Base-by-base conservation (phyloP, 2,888 invertebrate species). In the Megastigmus dorsalis region DNA sequence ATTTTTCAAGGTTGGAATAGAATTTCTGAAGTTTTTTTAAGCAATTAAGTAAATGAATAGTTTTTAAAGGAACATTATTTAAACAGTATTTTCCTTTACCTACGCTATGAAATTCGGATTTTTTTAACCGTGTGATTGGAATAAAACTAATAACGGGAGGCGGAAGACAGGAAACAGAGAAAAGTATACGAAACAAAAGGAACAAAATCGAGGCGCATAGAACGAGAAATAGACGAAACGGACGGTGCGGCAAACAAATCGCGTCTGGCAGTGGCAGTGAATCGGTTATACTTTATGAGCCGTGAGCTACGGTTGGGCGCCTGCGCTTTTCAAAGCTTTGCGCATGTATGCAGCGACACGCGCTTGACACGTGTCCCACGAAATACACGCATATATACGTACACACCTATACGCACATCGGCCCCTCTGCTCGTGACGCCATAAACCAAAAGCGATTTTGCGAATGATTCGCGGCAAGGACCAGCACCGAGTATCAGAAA, bases 281-380 rank as follows among this genome's bases (percentile, higher is more conserved):
- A 68, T 62, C 68, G 63, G 28, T 59, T 65, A 57, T 67, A 67
- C 67, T 73, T 74, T 74, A 63, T 28, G 68, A 55, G 33, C 33
- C 70, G 43, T 43, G n/a, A n/a, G n/a, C n/a, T n/a, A n/a, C n/a
- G n/a, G n/a, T n/a, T n/a, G n/a, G n/a, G 23, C 15, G 55, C 15
- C 67, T 41, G 54, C 55, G 45, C 50, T 69, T 54, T 26, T 36
- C 18, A 20, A 33, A 36, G 23, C 48, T 6, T 13, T 6, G 7
- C 1, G 15, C 30, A 9, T 15, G 28, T 50, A 63, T 50, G 63
- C 28, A 7, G 23, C 65, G 5, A 26, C 28, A 18, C 38, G 2
- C 13, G 28, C 13, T n/a, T 50, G 45, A 71, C 57, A 38, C 71
- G 45, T 62, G 70, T 70, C 70, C 45, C 54, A 26, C n/a, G 20